Base-by-base conservation (phyloP, 92 coral and sea anemone species). In the Porites divaricata region DNA sequence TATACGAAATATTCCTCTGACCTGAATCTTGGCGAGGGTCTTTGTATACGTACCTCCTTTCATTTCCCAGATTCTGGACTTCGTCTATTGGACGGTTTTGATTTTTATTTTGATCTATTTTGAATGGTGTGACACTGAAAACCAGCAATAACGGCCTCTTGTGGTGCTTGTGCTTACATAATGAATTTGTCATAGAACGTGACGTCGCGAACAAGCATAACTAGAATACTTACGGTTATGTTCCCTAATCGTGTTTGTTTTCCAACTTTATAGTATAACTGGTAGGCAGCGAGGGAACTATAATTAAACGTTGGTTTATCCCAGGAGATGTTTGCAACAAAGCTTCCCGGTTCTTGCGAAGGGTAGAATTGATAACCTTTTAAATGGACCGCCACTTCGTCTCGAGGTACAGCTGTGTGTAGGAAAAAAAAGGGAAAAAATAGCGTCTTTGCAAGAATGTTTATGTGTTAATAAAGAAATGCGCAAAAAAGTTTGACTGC, bases 261-360 rank as follows among this genome's bases (percentile, higher is more conserved):
- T 23, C 63, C 86, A 52, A 58, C 16, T 13, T 8, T 23, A 72
- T 72, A 82, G 9, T 25, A 48, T 2, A 72, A 8, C 17, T 6
- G 66, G 62, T 82, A 82, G 3, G 15, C 17, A 6, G 57, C 15
- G 3, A 82, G 72, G 25, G 24, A 3, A 19, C 86, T 82, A 70
- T 72, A 82, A 35, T 72, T 82, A 73, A 82, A 82, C 6, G 10
- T 71, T 41, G 86, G 86, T 63, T 82, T 72, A 35, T 71, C 62
- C 86, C 86, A 82, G 19, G 78, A 71, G 16, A 82, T 62, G 25
- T 62, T 63, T 7, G 41, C 50, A 62, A 21, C 53, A 26, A 82
- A 63, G n/a, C 86, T 72, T 2, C 62, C 72, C 1, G 70, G 63
- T 2, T 4, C 62, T 22, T 79, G 26, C 15, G 79, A 82, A 10